A percentile compares a stretch with the other conserved stretches of the same genome.
These are phyloP conservation scores for Rutilus rutilus DNA, from an alignment of 2,113 vertebrate species.

Conservation along the genomic window DNA sequence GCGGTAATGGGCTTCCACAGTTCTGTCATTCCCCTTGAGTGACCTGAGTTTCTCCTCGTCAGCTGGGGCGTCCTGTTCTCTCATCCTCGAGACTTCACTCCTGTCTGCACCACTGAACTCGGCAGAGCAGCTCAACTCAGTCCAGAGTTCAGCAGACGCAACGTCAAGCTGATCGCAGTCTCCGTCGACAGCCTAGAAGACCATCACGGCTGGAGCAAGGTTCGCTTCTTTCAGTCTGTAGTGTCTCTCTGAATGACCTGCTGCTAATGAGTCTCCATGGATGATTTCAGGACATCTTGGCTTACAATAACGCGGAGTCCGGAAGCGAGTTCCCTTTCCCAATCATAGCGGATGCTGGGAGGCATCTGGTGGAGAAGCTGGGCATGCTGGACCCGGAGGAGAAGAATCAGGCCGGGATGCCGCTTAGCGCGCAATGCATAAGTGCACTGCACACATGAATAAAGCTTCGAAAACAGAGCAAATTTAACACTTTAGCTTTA, in stretches of 20 bases:
- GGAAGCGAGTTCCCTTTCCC: constrained; percentile 84
- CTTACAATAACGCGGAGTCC: constrained; percentile 81
- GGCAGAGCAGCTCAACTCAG: constrained; percentile 82
- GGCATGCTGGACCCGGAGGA: constrained; percentile 92
- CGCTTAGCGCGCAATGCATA: constrained; percentile 90
- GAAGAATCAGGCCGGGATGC: constrained; percentile 84
- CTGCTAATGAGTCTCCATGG: neutral
- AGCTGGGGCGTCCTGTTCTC: constrained; percentile 96
- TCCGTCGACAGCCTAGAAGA: constrained; percentile 86
- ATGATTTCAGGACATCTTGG: constrained; percentile 85
- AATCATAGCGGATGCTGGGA: constrained; percentile 87
- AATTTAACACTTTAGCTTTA: too few species aligned
- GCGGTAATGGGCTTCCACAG: too few species aligned
- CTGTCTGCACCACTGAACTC: constrained; percentile 93
- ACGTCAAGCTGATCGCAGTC: constrained; percentile 88
- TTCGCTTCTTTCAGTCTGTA: constrained; percentile 53
- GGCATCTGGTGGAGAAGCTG: constrained; percentile 84
- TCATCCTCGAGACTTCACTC: constrained; percentile 91
- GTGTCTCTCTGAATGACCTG: neutral
- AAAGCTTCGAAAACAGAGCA: too few species aligned
- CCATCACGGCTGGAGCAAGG: constrained; percentile 89
- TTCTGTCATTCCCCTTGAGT: neutral
- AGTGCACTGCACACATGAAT: constrained; percentile 59
- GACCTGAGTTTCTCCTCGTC: constrained; percentile 21
- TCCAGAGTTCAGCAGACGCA: constrained; percentile 82